These are phyloP conservation scores for Lathronympha strigana DNA, from an alignment of 2,888 invertebrate genomes.

Conservation along the genomic window DNA sequence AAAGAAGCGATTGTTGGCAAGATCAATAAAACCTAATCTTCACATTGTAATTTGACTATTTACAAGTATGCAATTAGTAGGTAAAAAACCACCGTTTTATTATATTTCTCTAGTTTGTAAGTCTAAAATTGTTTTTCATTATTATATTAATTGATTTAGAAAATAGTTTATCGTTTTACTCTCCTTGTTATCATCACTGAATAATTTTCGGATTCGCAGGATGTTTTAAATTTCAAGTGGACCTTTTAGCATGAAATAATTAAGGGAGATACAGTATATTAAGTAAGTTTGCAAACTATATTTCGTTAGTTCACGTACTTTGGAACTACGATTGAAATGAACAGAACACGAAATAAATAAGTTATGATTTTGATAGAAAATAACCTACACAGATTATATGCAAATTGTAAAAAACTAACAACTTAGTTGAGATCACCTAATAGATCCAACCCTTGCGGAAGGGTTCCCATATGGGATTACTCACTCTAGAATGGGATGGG, in stretches of 20 bases:
- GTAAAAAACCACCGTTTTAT: conserved; percentile 33
- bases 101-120: conserved; percentile 18
- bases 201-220: conserved; percentile 10
- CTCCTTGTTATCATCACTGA: conserved; percentile 12
- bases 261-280: conserved; percentile 22
- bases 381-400: too few species aligned
- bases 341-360: conserved; percentile 11
- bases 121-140: conserved; percentile 28
- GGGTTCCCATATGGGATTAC: too few species aligned
- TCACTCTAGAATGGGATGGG: too few species aligned
- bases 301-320: conserved; percentile 28
- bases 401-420: too few species aligned
- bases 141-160: conserved; percentile 32
- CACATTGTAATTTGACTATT: too few species aligned
- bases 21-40: too few species aligned
- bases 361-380: too few species aligned
- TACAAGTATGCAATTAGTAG: too few species aligned
- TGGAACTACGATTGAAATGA: conserved; percentile 17
- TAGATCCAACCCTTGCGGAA: too few species aligned
- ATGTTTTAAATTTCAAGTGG: conserved; percentile 31
- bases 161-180: conserved; percentile 24
- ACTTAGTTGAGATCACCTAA: too few species aligned
- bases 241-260: conserved; percentile 30
- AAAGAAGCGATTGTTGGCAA: too few species aligned
- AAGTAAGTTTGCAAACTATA: background rate